A percentile compares a stretch with the other conserved stretches of the same genome.
These are phyloP conservation scores for Drosophila melanica DNA, from an alignment of 1,140 invertebrate species.

Conservation along the genomic window DNA sequence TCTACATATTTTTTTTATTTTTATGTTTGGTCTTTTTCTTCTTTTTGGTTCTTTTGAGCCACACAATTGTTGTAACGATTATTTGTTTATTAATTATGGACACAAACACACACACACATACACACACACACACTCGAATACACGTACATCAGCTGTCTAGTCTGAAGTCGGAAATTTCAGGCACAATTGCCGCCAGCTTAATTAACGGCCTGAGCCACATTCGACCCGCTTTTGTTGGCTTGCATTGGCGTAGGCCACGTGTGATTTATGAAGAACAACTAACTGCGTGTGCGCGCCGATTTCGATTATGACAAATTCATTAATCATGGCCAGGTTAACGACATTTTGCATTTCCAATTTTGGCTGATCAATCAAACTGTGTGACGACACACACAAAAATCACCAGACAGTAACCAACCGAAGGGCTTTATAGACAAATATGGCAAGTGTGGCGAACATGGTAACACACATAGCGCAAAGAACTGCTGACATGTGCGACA, in stretches of 20 bases:
- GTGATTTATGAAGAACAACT: conserved; percentile 70
- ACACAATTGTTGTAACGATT: conserved; percentile 47
- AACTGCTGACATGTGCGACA: conserved; percentile 42
- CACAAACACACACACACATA: conserved; percentile 14
- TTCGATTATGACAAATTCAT: conserved; percentile 74
- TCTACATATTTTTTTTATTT: conserved; percentile 18
- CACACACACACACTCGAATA: background rate
- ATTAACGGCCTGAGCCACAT: conserved; percentile 56
- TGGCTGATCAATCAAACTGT: conserved; percentile 62
- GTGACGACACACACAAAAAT: conserved; percentile 12
- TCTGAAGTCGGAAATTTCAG: conserved; percentile 13
- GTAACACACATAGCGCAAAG: background rate
- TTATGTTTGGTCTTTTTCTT: too few species aligned
- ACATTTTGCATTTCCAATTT: conserved; percentile 67
- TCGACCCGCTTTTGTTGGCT: conserved; percentile 58
- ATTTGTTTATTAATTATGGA: conserved; percentile 79
- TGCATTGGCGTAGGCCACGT: conserved; percentile 23
- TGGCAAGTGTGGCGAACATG: too few species aligned
- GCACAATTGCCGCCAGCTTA: conserved; percentile 42
- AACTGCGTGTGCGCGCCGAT: conserved; percentile 26
- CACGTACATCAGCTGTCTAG: conserved; percentile 18
- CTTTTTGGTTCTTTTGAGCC: conserved; percentile 8
- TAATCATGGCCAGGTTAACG: conserved; percentile 76
- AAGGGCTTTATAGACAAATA: conserved; percentile 7
- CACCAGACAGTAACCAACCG: background rate